These are phyloP conservation scores for Rhinoraja longicauda DNA, from an alignment of 2,797 vertebrate genomes.

Conservation along the genomic window DNA sequence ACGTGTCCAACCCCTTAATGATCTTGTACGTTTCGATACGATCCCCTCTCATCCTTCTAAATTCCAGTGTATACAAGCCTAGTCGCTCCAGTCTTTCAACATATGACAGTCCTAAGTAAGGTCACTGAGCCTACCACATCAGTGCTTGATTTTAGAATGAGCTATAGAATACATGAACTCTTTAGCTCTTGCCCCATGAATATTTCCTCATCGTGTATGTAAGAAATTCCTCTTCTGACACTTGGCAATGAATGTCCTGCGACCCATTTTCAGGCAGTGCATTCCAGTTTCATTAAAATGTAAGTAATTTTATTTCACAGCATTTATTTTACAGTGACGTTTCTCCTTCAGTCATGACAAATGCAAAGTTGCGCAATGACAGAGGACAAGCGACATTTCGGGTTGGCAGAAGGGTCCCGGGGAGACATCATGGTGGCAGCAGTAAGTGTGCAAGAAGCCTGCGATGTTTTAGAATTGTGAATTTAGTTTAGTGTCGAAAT, in stretches of 20 bases:
- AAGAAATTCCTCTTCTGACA: constrained; percentile 5
- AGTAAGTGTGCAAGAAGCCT: not conserved
- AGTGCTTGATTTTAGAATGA: too few species aligned
- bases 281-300: not conserved
- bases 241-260: not conserved
- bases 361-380: not conserved
- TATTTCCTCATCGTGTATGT: not conserved
- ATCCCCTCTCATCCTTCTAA: too few species aligned
- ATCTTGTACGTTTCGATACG: too few species aligned
- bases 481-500: not conserved
- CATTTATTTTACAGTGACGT: not conserved
- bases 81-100: too few species aligned
- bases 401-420: not conserved
- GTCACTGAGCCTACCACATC: not conserved
- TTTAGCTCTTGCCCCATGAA: not conserved
- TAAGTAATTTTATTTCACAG: not conserved
- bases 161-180: not conserved
- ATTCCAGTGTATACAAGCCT: too few species aligned
- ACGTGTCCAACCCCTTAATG: too few species aligned
- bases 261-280: not conserved
- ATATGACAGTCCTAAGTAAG: too few species aligned
- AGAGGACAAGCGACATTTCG: not conserved
- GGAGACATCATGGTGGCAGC: not conserved
- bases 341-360: not conserved
- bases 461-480: not conserved